These are phyloP conservation scores for Ataeniobius toweri DNA, from an alignment of 2,797 vertebrate species.

Conservation along the genomic window DNA sequence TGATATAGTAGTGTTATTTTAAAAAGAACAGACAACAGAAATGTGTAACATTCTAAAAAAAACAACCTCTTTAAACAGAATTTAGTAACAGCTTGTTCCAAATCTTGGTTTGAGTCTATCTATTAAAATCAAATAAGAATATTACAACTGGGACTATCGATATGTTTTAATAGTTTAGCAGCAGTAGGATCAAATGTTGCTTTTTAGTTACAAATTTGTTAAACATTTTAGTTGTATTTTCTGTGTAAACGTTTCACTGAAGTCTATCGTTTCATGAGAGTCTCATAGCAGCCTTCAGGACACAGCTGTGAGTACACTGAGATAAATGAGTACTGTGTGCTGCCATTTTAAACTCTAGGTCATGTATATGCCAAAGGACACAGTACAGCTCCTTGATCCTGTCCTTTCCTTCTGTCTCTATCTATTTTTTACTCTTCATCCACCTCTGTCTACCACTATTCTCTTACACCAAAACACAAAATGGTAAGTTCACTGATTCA, in stretches of 20 bases:
- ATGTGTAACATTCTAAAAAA: neutral
- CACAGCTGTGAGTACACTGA: neutral
- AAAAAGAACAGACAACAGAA: neutral
- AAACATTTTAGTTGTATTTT: neutral
- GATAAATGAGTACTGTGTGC: neutral
- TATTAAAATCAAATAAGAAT: neutral
- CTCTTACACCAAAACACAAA: conserved; percentile 1
- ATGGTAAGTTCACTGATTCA: neutral
- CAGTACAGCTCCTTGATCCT: neutral
- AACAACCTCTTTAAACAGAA: neutral
- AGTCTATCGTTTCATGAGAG: neutral
- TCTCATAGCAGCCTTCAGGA: neutral
- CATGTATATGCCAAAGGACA: neutral
- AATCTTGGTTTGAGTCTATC: neutral
- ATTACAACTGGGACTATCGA: neutral
- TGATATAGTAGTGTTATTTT: neutral
- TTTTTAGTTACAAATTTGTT: neutral
- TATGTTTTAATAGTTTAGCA: neutral
- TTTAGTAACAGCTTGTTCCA: neutral
- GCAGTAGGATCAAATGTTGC: neutral
- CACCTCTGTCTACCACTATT: neutral
- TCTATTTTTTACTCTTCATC: neutral
- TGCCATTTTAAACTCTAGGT: conserved; percentile 3
- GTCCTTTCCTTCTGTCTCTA: neutral
- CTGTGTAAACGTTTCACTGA: neutral